These are phyloP conservation scores for Illadopsis cleaveri DNA, from an alignment of 2,113 vertebrate species.

Conservation along the genomic window DNA sequence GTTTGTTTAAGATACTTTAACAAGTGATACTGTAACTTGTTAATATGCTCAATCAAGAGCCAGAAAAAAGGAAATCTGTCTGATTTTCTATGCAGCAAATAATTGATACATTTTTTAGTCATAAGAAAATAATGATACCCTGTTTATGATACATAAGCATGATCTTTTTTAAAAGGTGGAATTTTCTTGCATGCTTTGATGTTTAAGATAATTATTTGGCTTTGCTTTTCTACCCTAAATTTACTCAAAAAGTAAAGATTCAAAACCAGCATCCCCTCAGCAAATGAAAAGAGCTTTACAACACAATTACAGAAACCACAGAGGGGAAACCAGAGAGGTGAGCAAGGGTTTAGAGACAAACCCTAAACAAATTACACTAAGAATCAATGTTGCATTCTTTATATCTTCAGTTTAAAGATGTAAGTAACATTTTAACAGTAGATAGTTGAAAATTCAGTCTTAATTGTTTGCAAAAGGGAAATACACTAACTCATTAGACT, in stretches of 20 bases:
- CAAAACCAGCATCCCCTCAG: neutral
- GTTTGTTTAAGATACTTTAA: neutral
- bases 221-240: neutral
- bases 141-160: neutral
- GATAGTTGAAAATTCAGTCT: neutral
- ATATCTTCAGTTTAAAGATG: neutral
- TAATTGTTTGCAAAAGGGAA: neutral
- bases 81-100: neutral
- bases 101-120: neutral
- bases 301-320: neutral
- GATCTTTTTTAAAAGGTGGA: neutral
- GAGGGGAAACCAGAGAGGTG: neutral
- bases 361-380: neutral
- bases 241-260: neutral
- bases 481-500: neutral
- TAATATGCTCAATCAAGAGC: neutral
- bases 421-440: neutral
- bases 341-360: conserved; percentile 23
- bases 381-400: neutral
- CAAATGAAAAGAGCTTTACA: neutral
- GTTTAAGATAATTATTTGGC: neutral
- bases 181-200: neutral
- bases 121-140: neutral
- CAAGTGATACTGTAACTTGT: neutral
- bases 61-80: neutral